Evolutionary conservation across 2,888 invertebrate genomes (phyloP).

Genomic region (Cactoblastis cactorum): DNA sequence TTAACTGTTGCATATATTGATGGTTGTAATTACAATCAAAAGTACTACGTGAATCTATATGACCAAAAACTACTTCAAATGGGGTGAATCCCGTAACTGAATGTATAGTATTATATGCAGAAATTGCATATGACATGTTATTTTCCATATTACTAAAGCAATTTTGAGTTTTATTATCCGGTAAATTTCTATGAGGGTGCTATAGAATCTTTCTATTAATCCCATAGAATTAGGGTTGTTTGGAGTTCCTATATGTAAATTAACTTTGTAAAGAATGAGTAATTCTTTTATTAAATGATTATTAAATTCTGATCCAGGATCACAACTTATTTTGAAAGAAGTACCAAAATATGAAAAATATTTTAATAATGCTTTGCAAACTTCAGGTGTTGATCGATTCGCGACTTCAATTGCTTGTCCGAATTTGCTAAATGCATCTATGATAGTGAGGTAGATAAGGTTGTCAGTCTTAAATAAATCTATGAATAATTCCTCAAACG

Average conservation of each 20-base stretch:
- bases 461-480: constrained; percentile 9
- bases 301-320: constrained; percentile 13
- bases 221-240: constrained; percentile 15
- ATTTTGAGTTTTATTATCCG: constrained; percentile 12
- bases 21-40: not conserved
- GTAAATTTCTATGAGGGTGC: constrained; percentile 14
- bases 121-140: constrained; percentile 14
- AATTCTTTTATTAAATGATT: constrained; percentile 12
- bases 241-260: constrained; percentile 13
- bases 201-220: constrained; percentile 14
- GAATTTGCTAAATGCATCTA: constrained; percentile 14
- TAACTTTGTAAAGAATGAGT: constrained; percentile 12
- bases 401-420: constrained; percentile 10
- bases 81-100: not conserved
- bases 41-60: not conserved
- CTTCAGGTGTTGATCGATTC: constrained; percentile 14
- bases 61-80: not conserved
- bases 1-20: not conserved
- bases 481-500: constrained; percentile 17
- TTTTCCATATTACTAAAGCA: constrained; percentile 1
- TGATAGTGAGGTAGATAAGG: not conserved
- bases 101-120: constrained; percentile 13
- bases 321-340: constrained; percentile 11
- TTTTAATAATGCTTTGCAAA: constrained; percentile 14
- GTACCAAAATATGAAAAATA: constrained; percentile 12